Conservation (phyloP, 2,113 vertebrate species). For the Gopherus flavomarginatus region DNA sequence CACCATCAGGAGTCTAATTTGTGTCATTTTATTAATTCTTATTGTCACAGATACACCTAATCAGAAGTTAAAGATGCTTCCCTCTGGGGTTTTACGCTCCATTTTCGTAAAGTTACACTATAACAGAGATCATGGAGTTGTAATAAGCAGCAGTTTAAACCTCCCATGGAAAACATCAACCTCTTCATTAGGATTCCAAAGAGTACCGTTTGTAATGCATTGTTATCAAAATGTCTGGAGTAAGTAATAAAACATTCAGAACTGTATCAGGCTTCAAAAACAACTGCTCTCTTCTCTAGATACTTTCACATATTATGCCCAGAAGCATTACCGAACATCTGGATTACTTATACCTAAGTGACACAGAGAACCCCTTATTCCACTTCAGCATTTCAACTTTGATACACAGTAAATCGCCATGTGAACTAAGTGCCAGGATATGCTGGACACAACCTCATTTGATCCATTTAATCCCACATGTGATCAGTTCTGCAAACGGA, state of each 20-base stretch:
- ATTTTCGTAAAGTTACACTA: background rate
- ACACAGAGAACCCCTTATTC: background rate
- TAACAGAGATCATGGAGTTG: background rate
- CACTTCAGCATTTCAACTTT: background rate
- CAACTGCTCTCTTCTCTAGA: background rate
- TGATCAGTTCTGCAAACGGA: conserved; percentile 2
- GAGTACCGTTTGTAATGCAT: background rate
- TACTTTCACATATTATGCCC: background rate
- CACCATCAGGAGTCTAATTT: background rate
- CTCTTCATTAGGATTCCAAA: background rate
- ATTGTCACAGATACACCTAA: background rate
- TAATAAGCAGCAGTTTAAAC: background rate
- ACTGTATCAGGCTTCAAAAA: background rate
- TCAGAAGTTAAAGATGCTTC: background rate
- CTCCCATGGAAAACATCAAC: background rate
- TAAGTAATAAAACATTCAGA: background rate
- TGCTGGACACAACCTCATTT: background rate
- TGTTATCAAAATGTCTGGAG: background rate
- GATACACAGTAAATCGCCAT: background rate
- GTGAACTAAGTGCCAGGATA: background rate
- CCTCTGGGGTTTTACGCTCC: background rate
- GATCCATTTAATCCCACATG: background rate
- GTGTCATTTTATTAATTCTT: background rate
- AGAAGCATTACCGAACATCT: background rate
- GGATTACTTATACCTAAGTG: background rate